Evolutionary conservation across 1,140 invertebrate species (phyloP).

Genomic region (Drosophila leontia): DNA sequence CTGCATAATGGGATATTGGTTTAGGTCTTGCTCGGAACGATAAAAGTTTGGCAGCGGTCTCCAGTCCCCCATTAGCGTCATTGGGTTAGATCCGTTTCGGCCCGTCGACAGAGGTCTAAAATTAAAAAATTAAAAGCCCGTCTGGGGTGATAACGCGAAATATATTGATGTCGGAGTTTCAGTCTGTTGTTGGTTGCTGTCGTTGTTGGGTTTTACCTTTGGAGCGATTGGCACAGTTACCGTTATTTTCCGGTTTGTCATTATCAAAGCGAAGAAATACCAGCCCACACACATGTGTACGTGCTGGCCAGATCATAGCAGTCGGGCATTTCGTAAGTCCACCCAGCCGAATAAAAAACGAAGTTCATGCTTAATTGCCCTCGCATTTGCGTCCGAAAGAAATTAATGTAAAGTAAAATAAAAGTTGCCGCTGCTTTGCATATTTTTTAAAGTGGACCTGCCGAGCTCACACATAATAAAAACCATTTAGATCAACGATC

Average conservation of each 20-base stretch:
- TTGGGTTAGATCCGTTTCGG: slow-evolving; percentile 1
- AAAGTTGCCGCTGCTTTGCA: slow-evolving; percentile 30
- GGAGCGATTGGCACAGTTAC: slow-evolving; percentile 65
- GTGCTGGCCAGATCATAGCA: slow-evolving; percentile 16
- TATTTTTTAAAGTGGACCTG: slow-evolving; percentile 3
- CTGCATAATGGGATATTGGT: slow-evolving; percentile 35
- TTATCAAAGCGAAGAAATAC: slow-evolving; percentile 24
- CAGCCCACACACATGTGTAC: slow-evolving; percentile 19
- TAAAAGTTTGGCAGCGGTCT: slow-evolving; percentile 38
- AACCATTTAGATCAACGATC: neutral
- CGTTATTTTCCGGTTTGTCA: slow-evolving; percentile 76
- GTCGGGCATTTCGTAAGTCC: slow-evolving; percentile 61
- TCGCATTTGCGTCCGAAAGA: slow-evolving; percentile 40
- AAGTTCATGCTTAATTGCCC: slow-evolving; percentile 82
- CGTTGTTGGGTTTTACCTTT: slow-evolving; percentile 19
- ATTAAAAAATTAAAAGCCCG: slow-evolving; percentile 66
- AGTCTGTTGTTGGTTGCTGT: slow-evolving; percentile 2
- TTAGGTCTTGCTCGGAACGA: slow-evolving; percentile 20
- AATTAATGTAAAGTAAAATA: slow-evolving; percentile 70
- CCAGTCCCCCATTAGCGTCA: neutral
- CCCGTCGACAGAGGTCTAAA: slow-evolving; percentile 21
- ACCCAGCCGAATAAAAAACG: slow-evolving; percentile 62
- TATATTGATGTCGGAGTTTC: slow-evolving; percentile 52
- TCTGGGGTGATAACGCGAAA: slow-evolving; percentile 55
- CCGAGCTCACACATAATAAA: neutral